phyloP scores from a whole-genome alignment of 2,797 vertebrate genomes.

The Sebastes trivittatus region DNA sequence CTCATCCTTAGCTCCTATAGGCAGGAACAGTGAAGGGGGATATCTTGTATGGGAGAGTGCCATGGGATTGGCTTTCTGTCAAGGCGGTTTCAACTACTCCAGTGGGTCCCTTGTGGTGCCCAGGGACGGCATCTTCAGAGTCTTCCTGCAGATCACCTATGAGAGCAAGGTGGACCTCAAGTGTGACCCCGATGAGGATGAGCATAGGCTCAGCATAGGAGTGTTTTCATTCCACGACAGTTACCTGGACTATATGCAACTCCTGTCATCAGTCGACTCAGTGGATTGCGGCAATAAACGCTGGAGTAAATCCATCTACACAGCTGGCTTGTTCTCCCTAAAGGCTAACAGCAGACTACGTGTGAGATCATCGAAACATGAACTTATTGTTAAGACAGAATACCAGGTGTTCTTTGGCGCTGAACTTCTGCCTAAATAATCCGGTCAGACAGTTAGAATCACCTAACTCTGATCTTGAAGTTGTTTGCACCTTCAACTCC shows the following conservation, averaged over 20 bases:
- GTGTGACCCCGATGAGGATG: rapidly evolving
- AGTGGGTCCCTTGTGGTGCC: conserved; percentile 52
- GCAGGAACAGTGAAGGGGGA: rapidly evolving
- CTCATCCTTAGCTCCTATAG: background rate
- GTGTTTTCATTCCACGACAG: rapidly evolving
- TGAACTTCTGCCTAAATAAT: conserved; percentile 15
- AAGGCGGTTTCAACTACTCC: conserved; percentile 55
- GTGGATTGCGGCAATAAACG: rapidly evolving
- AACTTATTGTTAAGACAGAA: conserved; percentile 6
- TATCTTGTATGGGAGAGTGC: conserved; percentile 52
- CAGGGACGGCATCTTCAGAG: conserved; percentile 41
- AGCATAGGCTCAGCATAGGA: rapidly evolving
- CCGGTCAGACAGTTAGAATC: background rate
- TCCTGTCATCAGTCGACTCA: conserved; percentile 37
- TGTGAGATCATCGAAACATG: background rate
- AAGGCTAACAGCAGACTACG: background rate
- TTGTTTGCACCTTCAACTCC: background rate
- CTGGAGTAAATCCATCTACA: conserved; percentile 49
- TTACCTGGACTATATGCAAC: rapidly evolving
- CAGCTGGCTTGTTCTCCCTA: conserved; percentile 22
- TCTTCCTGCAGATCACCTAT: conserved; percentile 72
- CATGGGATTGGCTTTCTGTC: background rate
- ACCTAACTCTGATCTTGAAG: background rate
- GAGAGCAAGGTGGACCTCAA: rapidly evolving
- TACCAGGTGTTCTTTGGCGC: conserved; percentile 55